Evolutionary conservation across 2,888 invertebrate genomes (phyloP).

Genomic region (Drosophila incognita): DNA sequence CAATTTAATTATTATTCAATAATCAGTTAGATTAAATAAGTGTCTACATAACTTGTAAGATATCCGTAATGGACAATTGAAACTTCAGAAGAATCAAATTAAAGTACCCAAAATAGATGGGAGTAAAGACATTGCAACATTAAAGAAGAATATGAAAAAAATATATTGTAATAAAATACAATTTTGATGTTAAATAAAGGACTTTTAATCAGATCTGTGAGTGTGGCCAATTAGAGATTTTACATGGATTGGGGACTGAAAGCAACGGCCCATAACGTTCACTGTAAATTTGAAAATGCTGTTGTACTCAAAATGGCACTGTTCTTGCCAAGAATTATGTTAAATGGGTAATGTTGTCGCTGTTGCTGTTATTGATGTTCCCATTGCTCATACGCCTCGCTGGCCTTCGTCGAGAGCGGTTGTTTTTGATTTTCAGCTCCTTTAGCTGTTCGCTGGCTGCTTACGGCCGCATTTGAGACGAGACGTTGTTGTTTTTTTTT

Average conservation of each 20-base stretch:
- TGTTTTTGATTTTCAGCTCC: conserved; percentile 37
- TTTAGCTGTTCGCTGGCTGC: conserved; percentile 16
- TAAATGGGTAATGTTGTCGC: conserved; percentile 14
- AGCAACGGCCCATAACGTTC: neutral
- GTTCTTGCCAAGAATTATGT: conserved; percentile 9
- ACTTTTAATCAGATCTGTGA: neutral
- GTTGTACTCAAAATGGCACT: conserved; percentile 8
- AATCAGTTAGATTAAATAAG: neutral
- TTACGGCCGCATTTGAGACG: conserved; percentile 13
- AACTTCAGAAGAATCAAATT: neutral
- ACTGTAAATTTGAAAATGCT: conserved; percentile 2
- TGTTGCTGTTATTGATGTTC: conserved; percentile 6
- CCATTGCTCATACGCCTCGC: conserved; percentile 77
- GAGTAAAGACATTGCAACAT: neutral
- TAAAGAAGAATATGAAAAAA: neutral
- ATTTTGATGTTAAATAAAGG: neutral
- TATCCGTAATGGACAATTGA: neutral
- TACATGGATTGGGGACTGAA: neutral
- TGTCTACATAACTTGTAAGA: conserved; percentile 2
- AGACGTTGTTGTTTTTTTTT: conserved; percentile 1
- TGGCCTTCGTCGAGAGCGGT: conserved; percentile 76
- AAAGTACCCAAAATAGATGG: neutral
- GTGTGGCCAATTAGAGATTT: neutral
- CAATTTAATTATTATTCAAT: neutral
- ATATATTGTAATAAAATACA: conserved; percentile 2